Evolutionary conservation across 2,888 invertebrate species (phyloP), one percentile per base, ranked within the genome.

Genomic region (Papilio protenor): DNA sequence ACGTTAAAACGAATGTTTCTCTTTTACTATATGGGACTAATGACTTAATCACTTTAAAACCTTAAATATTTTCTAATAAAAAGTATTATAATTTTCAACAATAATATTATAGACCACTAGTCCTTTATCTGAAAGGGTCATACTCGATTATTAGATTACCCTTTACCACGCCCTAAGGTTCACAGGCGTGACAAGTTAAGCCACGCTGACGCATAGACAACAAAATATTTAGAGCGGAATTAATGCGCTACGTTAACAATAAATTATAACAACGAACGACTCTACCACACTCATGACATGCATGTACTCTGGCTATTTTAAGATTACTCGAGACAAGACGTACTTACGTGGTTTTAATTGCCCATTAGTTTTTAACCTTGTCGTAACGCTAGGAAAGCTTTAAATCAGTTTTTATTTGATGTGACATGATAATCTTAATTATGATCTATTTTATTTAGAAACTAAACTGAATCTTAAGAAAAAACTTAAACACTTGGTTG

Each of bases 211-310:
- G 77, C 78, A 78, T 75, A 78, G 72, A 33, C 72, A 72, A 55
- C 75, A 55, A 64, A 78, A 78, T 78, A 78, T 78, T 78, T 78
- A 78, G 78, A 78, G 78, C 75, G 78, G 78, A 78, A 78, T 78
- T 78, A 78, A 78, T 72, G 71, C 72, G 75, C 64, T 72, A 61
- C 59, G 72, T 71, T 27, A 75, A 75, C 75, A 78, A 75, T 78
- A 72, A 78, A 75, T 78, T 78, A 61, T n/a, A 75, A 55, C 64
- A 78, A 75, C 52, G 21, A 77, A 59, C 77, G 40, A 57, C 64
- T 55, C 23, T 66, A 47, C 33, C 21, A n/a, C 66, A 66, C 66
- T 66, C 66, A 45, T 66, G n/a, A 66, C 45, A 45, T 33, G 40
- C 64, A 64, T 45, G 45, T 66, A 66, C 66, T 45, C 40, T 45